Evolutionary conservation across 1,140 invertebrate genomes (phyloP).

Genomic region (Eubasilissa regina): DNA sequence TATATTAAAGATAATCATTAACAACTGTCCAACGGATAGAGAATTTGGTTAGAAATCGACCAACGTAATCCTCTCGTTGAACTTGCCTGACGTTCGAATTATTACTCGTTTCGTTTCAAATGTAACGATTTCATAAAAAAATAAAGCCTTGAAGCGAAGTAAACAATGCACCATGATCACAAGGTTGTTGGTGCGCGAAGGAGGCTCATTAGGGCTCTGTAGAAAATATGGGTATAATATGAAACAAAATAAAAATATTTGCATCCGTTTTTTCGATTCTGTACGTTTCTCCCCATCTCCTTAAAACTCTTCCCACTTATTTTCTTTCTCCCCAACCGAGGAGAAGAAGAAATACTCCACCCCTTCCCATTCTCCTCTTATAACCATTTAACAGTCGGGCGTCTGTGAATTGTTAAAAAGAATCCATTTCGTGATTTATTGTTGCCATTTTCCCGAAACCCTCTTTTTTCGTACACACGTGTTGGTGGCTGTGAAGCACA

Average conservation of each 20-base stretch:
- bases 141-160: too few relatives aligned
- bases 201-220: background rate
- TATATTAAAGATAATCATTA: too few relatives aligned
- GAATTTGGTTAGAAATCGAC: too few relatives aligned
- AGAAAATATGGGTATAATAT: too few relatives aligned
- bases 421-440: conserved; percentile 56
- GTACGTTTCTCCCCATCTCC: background rate
- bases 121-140: too few relatives aligned
- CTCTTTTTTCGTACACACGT: conserved; percentile 35
- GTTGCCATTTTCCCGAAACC: conserved; percentile 43
- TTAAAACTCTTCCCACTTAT: background rate
- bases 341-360: background rate
- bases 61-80: too few relatives aligned
- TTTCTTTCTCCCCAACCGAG: background rate
- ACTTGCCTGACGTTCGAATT: too few relatives aligned
- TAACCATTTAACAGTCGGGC: conserved; percentile 41
- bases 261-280: background rate
- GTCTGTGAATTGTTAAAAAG: conserved; percentile 53
- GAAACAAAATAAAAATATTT: too few relatives aligned
- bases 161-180: too few relatives aligned
- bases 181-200: background rate
- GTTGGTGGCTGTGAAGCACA: conserved; percentile 22
- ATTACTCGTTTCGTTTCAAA: too few relatives aligned
- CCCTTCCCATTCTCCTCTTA: background rate
- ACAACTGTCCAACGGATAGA: too few relatives aligned